Evolutionary conservation across 2,113 vertebrate genomes (phyloP), one percentile per base, ranked within the genome.

Genomic region (Labeo rohita): DNA sequence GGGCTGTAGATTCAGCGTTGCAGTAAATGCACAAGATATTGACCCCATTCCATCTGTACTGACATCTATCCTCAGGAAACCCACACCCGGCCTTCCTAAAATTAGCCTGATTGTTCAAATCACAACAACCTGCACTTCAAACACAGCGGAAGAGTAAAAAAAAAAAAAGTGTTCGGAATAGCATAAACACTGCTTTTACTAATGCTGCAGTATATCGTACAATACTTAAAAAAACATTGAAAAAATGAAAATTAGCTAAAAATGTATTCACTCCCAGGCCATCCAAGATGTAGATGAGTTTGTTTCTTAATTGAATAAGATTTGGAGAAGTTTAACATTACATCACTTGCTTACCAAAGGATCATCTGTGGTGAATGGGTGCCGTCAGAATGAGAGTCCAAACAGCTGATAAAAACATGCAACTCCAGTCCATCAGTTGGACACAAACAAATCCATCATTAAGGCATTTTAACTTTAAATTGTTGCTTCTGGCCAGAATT

Each of bases 21-120:
- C 11, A 50, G 73, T 72, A 43, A 45, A 70, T 1, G 15, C 66
- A 43, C 15, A 43, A 39, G 7, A 16, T 70, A 21, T 43, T 43
- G n/a, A 50, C 73, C 47, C 21, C 73, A 12, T 74, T 74, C 36
- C 13, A 49, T 81, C 78, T 61, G 56, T 23, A 13, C 43, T 16
- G 13, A 18, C 61, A 66, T 50, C 15, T 81, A 68, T 81, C 61
- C 43, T 66, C 61, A 81, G 80, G 80, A 81, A 81, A 81, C 80
- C 13, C 80, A 49, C 80, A 66, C 61, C 61, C 80, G n/a, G 16
- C 9, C 45, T 81, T 8, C 45, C 79, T 66, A 65, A 81, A 81
- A 81, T 81, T 65, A 66, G 45, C 80, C 45, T 66, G 61, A 36
- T 68, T 34, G 23, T 81, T 50, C 15, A 47, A 68, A 68, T n/a